Percentiles rank a stretch among this genome's conserved stretches.
phyloP scores from a whole-genome alignment of 1,140 invertebrate genomes.

The Rhyacophila brunnea region DNA sequence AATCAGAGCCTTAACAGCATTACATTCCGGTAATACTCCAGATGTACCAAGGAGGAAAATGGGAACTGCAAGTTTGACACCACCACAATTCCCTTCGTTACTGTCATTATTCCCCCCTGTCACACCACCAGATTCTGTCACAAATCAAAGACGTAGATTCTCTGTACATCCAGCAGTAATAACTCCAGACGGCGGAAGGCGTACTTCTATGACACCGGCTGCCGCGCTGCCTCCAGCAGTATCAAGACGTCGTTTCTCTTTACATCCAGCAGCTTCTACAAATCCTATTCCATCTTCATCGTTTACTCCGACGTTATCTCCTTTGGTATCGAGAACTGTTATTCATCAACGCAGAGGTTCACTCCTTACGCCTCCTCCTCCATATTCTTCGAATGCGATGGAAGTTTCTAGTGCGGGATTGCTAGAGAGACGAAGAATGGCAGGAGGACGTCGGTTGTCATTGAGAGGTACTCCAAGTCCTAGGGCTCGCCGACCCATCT shows the following conservation, averaged over 20 bases:
- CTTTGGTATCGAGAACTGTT: constrained; percentile 8
- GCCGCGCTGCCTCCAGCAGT: constrained; percentile 17
- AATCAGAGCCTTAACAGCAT: constrained; percentile 64
- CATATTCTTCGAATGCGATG: constrained; percentile 20
- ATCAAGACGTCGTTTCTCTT: constrained; percentile 21
- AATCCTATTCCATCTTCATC: neutral
- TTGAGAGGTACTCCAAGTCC: constrained; percentile 12
- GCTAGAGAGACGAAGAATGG: constrained; percentile 5
- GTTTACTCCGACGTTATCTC: constrained; percentile 19
- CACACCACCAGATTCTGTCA: neutral
- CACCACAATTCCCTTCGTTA: constrained; percentile 41
- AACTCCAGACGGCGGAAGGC: constrained; percentile 3
- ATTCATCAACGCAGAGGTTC: constrained; percentile 6
- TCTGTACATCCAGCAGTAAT: constrained; percentile 16
- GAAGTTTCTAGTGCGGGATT: constrained; percentile 5
- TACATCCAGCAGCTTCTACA: neutral
- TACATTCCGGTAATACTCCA: constrained; percentile 46
- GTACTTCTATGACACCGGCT: neutral
- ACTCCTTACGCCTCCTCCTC: constrained; percentile 27
- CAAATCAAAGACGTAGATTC: constrained; percentile 3
- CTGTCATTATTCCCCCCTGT: constrained; percentile 5
- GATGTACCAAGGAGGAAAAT: constrained; percentile 52
- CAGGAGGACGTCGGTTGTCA: constrained; percentile 2
- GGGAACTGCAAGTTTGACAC: constrained; percentile 54
- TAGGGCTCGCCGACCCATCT: constrained; percentile 11